A percentile compares a stretch with the other conserved stretches of the same genome.
These are phyloP conservation scores for Neodiprion pinetum DNA, from an alignment of 1,140 invertebrate species.

Conservation along the genomic window DNA sequence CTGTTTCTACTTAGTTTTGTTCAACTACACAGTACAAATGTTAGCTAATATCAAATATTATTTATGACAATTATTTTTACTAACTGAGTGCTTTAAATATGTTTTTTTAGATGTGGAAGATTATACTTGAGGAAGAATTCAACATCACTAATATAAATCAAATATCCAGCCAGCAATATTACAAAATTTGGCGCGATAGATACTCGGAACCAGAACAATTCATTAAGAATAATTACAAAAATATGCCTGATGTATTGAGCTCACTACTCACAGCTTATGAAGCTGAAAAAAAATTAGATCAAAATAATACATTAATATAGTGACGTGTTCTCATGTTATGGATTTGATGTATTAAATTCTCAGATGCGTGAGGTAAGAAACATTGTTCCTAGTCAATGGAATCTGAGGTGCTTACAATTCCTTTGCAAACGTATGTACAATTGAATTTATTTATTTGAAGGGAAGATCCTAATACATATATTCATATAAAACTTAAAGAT, in stretches of 20 bases:
- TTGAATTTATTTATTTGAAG: too few relatives aligned
- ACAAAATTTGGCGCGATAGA: constrained; percentile 54
- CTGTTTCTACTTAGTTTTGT: too few relatives aligned
- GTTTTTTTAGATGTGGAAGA: constrained; percentile 54
- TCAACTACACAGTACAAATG: background rate
- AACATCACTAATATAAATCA: constrained; percentile 49
- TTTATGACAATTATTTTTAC: constrained; percentile 20
- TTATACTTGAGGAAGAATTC: constrained; percentile 55
- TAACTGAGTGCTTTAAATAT: constrained; percentile 13
- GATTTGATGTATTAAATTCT: too few relatives aligned
- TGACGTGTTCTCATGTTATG: background rate
- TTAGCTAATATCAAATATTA: constrained; percentile 19
- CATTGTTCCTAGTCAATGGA: too few relatives aligned
- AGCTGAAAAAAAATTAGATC: background rate
- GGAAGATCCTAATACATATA: too few relatives aligned
- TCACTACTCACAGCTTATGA: background rate
- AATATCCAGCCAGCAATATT: constrained; percentile 55
- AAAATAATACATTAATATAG: background rate
- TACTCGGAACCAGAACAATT: constrained; percentile 54
- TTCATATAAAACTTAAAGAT: too few relatives aligned
- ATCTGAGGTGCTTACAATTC: too few relatives aligned
- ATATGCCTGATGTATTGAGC: constrained; percentile 21
- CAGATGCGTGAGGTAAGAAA: too few relatives aligned
- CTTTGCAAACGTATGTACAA: too few relatives aligned
- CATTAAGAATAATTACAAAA: constrained; percentile 39